phyloP scores from a whole-genome alignment of 1,140 invertebrate species.

The Drosophila nebulosa region DNA sequence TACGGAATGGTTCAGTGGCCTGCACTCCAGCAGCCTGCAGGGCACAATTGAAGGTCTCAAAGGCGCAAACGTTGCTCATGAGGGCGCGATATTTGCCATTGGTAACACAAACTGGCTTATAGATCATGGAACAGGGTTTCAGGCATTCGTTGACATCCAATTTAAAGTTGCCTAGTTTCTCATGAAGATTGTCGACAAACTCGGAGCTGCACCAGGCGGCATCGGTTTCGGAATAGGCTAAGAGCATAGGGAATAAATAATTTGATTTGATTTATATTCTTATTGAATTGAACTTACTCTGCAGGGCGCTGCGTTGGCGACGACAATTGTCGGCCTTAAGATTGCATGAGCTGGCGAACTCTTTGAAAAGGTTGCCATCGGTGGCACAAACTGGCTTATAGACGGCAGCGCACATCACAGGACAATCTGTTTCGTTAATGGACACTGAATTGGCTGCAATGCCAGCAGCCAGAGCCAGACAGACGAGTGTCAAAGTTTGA shows the following conservation, averaged over 20 bases:
- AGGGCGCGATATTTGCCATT: constrained; percentile 68
- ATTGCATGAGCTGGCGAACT: constrained; percentile 64
- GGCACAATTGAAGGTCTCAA: constrained; percentile 68
- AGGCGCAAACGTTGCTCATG: constrained; percentile 53
- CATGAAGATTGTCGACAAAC: constrained; percentile 49
- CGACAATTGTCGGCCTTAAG: constrained; percentile 64
- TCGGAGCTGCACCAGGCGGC: constrained; percentile 71
- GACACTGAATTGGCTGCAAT: constrained; percentile 54
- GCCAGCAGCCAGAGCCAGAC: constrained; percentile 39
- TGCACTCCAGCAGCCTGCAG: constrained; percentile 29
- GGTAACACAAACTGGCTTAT: constrained; percentile 66
- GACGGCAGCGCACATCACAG: constrained; percentile 50
- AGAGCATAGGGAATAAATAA: not conserved
- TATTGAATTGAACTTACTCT: constrained; percentile 25
- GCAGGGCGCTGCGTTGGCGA: constrained; percentile 37
- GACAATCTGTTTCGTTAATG: constrained; percentile 59
- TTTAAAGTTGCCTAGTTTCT: constrained; percentile 50
- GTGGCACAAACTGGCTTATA: constrained; percentile 63
- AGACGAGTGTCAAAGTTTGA: constrained; percentile 38
- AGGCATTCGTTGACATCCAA: constrained; percentile 50
- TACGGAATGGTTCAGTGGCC: constrained; percentile 28
- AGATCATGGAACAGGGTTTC: constrained; percentile 76
- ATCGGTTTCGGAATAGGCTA: constrained; percentile 55
- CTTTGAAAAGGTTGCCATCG: constrained; percentile 62
- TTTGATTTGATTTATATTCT: not conserved